A percentile compares a stretch with the other conserved stretches of the same genome.
Conservation (phyloP, 2,113 vertebrate species). For the Notothenia coriiceps region DNA sequence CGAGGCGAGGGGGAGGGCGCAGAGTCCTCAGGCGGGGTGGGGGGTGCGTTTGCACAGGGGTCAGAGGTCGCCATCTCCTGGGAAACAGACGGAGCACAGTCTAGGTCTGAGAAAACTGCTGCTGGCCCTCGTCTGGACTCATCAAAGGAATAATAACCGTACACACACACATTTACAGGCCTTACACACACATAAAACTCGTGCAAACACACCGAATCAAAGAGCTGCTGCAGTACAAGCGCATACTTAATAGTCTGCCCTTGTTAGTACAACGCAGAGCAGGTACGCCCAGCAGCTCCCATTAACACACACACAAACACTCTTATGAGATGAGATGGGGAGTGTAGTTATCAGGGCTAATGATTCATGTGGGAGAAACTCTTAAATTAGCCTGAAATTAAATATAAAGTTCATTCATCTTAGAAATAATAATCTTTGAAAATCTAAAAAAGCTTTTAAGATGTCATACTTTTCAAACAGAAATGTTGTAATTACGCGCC, state of each 20-base stretch:
- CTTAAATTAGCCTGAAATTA: conserved; percentile 6
- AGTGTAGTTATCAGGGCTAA: conserved; percentile 20
- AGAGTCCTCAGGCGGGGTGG: conserved; percentile 88
- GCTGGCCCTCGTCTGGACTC: conserved; percentile 44
- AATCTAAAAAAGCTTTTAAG: conserved; percentile 1
- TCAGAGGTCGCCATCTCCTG: conserved; percentile 81
- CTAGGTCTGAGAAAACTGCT: conserved; percentile 64
- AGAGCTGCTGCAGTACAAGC: conserved; percentile 46
- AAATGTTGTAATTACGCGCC: not conserved
- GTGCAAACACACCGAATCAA: conserved; percentile 41
- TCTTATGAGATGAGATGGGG: conserved; percentile 23
- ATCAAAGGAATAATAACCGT: conserved; percentile 53
- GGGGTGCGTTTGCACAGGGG: conserved; percentile 87
- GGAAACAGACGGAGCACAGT: conserved; percentile 72
- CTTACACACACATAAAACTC: conserved; percentile 40
- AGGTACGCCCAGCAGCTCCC: conserved; percentile 41
- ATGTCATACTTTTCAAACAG: not conserved
- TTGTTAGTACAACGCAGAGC: conserved; percentile 60
- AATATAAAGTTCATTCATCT: not conserved
- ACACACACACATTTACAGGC: conserved; percentile 39
- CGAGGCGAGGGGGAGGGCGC: conserved; percentile 77
- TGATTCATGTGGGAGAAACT: conserved; percentile 13
- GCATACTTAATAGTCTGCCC: conserved; percentile 54
- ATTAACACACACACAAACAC: conserved; percentile 60
- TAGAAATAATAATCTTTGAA: not conserved